Evolutionary conservation across 2,113 vertebrate species (phyloP).

Genomic region (Rhinolophus sinicus): DNA sequence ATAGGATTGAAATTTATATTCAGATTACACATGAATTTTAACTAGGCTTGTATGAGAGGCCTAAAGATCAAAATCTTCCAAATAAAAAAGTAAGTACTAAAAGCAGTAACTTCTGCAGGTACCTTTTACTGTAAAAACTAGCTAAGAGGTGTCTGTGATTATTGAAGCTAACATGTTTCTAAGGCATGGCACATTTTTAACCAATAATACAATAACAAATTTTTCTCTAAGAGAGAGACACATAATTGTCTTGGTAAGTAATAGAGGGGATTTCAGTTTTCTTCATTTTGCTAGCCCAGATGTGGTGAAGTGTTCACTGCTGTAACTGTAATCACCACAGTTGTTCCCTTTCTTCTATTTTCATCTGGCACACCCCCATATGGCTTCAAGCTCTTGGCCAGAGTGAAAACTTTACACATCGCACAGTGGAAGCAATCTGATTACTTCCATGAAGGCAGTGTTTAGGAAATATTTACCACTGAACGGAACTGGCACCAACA

Average conservation of each 20-base stretch:
- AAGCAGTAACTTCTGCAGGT: conserved; percentile 57
- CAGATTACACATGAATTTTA: conserved; percentile 76
- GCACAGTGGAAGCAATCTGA: conserved; percentile 65
- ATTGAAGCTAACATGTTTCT: conserved; percentile 3
- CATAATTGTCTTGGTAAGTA: conserved; percentile 64
- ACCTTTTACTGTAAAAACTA: conserved; percentile 26
- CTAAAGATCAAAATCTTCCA: conserved; percentile 47
- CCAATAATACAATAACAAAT: conserved; percentile 58
- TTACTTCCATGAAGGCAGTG: conserved; percentile 52
- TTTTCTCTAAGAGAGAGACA: conserved; percentile 55
- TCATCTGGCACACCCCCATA: conserved; percentile 82
- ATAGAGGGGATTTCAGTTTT: conserved; percentile 68
- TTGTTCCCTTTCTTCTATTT: conserved; percentile 80
- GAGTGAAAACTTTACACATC: conserved; percentile 79
- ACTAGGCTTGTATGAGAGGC: conserved; percentile 55
- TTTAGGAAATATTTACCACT: conserved; percentile 61
- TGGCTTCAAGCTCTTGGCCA: conserved; percentile 80
- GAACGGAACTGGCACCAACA: conserved; percentile 35
- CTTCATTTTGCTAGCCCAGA: conserved; percentile 73
- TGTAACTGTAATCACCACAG: conserved; percentile 75
- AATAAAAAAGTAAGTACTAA: conserved; percentile 61
- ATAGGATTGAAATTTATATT: conserved; percentile 71
- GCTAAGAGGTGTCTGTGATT: neutral
- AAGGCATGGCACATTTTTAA: conserved; percentile 63
- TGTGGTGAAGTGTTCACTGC: conserved; percentile 75